A percentile compares a stretch with the other conserved stretches of the same genome.
Evolutionary conservation across 2,888 invertebrate genomes (phyloP).

Genomic region (Tipula lateralis): DNA sequence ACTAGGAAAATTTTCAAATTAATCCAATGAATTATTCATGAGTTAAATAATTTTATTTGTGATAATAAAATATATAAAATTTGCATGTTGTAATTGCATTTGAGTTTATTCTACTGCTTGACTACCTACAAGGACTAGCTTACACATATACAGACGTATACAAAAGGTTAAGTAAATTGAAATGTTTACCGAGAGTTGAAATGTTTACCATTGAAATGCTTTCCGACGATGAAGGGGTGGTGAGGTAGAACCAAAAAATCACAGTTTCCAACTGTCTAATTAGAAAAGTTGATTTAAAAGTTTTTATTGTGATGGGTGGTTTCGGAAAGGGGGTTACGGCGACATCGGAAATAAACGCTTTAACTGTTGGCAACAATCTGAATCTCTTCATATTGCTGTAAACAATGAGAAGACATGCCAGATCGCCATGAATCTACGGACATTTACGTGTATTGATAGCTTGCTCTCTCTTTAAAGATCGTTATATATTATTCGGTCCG

Average conservation of each 20-base stretch:
- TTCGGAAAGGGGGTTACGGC: neutral
- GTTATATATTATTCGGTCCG: too few species aligned
- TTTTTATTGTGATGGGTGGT: neutral
- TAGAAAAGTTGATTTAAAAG: neutral
- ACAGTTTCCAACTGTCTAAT: neutral
- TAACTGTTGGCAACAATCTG: too few species aligned
- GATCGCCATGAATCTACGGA: too few species aligned
- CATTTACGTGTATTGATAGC: too few species aligned
- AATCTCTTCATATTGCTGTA: too few species aligned
- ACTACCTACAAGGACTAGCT: neutral
- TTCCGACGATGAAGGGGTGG: too few species aligned
- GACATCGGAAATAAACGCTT: too few species aligned
- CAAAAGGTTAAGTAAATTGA: neutral
- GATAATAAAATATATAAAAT: neutral
- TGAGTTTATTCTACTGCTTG: neutral
- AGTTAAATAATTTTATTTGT: neutral
- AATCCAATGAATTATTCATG: neutral
- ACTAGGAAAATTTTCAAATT: neutral
- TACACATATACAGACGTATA: neutral
- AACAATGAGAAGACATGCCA: too few species aligned
- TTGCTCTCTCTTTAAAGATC: too few species aligned
- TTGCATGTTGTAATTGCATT: constrained; percentile 9
- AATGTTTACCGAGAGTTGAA: neutral
- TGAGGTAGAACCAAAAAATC: neutral
- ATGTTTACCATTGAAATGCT: neutral